Evolutionary conservation across 1,140 invertebrate species (phyloP).

Genomic region (Cepaea nemoralis): DNA sequence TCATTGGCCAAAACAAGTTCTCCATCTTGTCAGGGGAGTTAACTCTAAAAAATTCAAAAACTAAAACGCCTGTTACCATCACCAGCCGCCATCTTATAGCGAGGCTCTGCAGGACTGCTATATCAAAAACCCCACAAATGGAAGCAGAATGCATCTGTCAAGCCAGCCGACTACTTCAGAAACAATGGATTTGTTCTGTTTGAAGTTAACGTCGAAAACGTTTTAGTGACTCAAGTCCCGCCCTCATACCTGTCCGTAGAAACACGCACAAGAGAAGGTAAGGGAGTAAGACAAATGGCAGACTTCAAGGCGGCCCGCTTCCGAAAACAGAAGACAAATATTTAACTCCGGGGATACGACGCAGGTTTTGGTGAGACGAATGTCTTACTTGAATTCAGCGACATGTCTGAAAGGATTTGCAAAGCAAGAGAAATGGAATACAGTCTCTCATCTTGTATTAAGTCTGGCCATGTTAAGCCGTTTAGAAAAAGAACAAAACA

Average conservation of each 20-base stretch:
- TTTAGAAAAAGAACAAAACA: not conserved
- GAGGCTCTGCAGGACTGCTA: too few relatives aligned
- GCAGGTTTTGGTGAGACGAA: not conserved
- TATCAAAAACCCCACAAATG: not conserved
- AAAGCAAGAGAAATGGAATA: not conserved
- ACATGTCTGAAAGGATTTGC: constrained; percentile 3
- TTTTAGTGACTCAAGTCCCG: constrained; percentile 4
- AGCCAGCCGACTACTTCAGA: not conserved
- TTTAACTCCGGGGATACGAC: not conserved
- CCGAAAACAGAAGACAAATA: constrained; percentile 15
- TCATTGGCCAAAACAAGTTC: too few relatives aligned
- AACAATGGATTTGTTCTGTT: not conserved
- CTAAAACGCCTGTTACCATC: too few relatives aligned
- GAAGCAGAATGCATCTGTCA: not conserved
- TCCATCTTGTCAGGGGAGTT: too few relatives aligned
- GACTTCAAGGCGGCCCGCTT: not conserved
- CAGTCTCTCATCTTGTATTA: not conserved
- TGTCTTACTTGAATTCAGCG: not conserved
- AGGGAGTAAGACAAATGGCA: constrained; percentile 15
- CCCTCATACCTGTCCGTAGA: not conserved
- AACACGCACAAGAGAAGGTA: not conserved
- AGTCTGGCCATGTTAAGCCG: not conserved
- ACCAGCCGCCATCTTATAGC: too few relatives aligned
- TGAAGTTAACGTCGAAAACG: not conserved
- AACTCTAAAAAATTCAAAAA: too few relatives aligned